Base-by-base conservation (phyloP, 1,140 invertebrate species). In the Habropoda laboriosa region DNA sequence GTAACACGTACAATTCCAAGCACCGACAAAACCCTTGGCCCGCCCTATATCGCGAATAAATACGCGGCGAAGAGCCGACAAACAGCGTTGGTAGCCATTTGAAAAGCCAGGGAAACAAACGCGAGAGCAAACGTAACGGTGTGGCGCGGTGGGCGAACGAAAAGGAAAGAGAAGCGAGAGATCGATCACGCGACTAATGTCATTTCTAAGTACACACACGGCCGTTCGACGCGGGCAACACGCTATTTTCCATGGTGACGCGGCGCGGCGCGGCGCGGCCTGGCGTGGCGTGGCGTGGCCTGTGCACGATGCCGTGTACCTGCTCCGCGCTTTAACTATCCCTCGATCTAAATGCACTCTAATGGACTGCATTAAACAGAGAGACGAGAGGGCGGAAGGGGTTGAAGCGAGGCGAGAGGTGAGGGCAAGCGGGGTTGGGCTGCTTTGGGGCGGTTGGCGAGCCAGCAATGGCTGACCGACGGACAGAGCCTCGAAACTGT, bases 281-380 rank as follows among this genome's bases (percentile, higher is more conserved):
- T n/a, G n/a, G n/a, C n/a, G n/a, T n/a, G n/a, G n/a, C n/a, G n/a
- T n/a, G n/a, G n/a, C n/a, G n/a, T n/a, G 38, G 61, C 24, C 32
- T 60, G 53, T n/a, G 74, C 83, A 82, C 83, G 81, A 58, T 77
- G 66, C 82, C 79, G 81, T 42, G 79, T 89, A 88, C 87, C 87
- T 89, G 85, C 82, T 47, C 87, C 79, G 85, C 85, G 88, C 89
- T 91, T 91, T 89, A 92, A 91, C 91, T 91, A 92, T 92, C 90
- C 88, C 89, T 88, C 89, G 90, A 92, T 92, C 91, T 91, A 92
- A 92, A 92, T 92, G 91, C 90, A 91, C 91, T 91, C 91, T 91
- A 87, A 87, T 87, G 85, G 85, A 87, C 85, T 87, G 85, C 85
- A 87, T 87, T 87, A 87, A 87, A 87, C 81, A 83, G 85, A 87